Evolutionary conservation across 2,888 invertebrate species (phyloP).

Genomic region (Cephonodes hylas): DNA sequence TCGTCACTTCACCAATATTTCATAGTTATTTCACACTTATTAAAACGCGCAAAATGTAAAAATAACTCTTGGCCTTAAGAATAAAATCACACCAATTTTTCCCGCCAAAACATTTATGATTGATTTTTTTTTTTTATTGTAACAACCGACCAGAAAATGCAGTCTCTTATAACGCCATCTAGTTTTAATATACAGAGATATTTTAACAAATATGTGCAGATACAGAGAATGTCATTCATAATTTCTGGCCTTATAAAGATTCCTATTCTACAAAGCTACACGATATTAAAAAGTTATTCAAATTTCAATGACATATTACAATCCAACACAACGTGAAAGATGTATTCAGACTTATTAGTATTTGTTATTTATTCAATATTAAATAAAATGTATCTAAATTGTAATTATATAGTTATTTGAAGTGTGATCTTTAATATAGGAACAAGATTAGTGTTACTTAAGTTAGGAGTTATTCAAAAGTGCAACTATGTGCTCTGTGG

Average conservation of each 20-base stretch:
- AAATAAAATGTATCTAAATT: not conserved
- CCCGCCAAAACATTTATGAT: too few relatives aligned
- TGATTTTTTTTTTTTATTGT: too few relatives aligned
- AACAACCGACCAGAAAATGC: too few relatives aligned
- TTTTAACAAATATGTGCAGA: not conserved
- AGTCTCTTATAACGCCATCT: too few relatives aligned
- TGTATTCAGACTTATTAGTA: too few relatives aligned
- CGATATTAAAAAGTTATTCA: not conserved
- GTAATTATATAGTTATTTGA: not conserved
- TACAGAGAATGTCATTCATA: not conserved
- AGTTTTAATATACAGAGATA: not conserved
- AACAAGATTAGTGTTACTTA: not conserved
- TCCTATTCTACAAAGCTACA: not conserved
- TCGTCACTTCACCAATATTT: too few relatives aligned
- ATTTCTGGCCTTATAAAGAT: not conserved
- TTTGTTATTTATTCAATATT: not conserved
- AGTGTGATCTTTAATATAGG: not conserved
- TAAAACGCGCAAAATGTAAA: too few relatives aligned
- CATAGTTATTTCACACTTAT: too few relatives aligned
- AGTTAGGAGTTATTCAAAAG: constrained; percentile 5
- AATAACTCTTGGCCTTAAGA: too few relatives aligned
- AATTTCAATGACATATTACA: not conserved
- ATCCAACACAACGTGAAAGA: not conserved
- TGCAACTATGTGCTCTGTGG: constrained; percentile 11
- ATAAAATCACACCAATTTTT: too few relatives aligned